Evolutionary conservation across 2,888 invertebrate genomes (phyloP), one percentile per base, ranked within the genome.

Genomic region (Galeruca laticollis): DNA sequence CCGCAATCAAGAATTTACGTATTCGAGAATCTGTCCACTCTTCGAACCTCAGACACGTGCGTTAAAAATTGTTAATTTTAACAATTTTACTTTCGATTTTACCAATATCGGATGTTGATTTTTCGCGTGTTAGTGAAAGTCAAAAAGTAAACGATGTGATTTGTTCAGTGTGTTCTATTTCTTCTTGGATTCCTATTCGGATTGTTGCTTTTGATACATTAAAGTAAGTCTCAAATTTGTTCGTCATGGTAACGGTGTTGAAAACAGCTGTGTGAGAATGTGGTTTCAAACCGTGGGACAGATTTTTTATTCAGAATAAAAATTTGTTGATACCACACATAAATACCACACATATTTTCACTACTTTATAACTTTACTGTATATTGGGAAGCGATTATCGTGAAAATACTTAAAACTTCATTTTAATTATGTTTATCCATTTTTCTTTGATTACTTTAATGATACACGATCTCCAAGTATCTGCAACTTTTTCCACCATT

Each of bases 71-170:
- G 47, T 60, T 21, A 40, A 60, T 37, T 8, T 40, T 11, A 3
- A 13, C 13, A 37, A 52, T 37, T 21, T 52, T 37, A 62, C 62
- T 62, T 62, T 62, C 62, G 33, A 20, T 62, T 51, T 62, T 62
- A 21, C 52, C 61, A 26, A 62, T 13, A 51, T 35, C 11, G 15
- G 40, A 37, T 60, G 61, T 21, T 18, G 52, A 52, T 56, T 56
- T 63, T 37, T 21, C 21, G 54, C 26, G 20, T 26, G 35, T 63
- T 26, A 47, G 63, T 63, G 56, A 63, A 56, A 63, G 54, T 62
- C 56, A 18, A 63, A 51, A 63, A 63, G 43, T 18, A 40, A 54
- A 54, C 9, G 43, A 56, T 63, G 56, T 63, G 56, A 56, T 63
- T 56, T 10, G 20, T 63, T 56, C 6, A 52, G 26, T 62, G 61